Conservation (phyloP, 2,113 vertebrate genomes). For the Monarcha castaneiventris region DNA sequence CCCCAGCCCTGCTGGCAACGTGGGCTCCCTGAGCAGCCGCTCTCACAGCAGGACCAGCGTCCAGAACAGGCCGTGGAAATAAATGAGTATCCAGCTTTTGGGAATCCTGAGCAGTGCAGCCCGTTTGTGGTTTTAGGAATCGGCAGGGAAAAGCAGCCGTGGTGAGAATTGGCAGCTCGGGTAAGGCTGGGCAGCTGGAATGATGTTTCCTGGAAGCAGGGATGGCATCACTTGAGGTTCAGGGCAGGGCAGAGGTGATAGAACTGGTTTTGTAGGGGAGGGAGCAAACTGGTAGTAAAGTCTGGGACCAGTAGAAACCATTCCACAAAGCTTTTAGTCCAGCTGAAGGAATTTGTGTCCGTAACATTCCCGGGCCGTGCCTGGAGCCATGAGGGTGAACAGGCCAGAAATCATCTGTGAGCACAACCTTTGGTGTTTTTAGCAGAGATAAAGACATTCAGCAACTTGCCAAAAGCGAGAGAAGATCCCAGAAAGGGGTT, state of each 20-base stretch:
- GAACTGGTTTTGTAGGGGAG: background rate
- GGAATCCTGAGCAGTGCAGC: constrained; percentile 21
- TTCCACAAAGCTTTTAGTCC: background rate
- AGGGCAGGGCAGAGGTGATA: background rate
- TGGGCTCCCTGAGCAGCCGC: constrained; percentile 44
- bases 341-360: background rate
- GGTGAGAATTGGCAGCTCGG: background rate
- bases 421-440: background rate
- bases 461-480: background rate
- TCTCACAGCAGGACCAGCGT: constrained; percentile 61
- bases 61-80: constrained; percentile 71
- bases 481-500: background rate
- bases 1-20: background rate
- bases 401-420: background rate
- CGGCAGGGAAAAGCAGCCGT: background rate
- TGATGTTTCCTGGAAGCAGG: background rate
- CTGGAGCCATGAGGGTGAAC: fast-evolving
- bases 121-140: constrained; percentile 48
- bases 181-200: background rate
- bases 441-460: background rate
- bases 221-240: background rate
- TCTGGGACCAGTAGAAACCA: background rate
- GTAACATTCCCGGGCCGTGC: background rate
- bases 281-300: background rate
- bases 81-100: constrained; percentile 23